A percentile compares a stretch with the other conserved stretches of the same genome.
Evolutionary conservation across 2,888 invertebrate species (phyloP).

Genomic region (Hypercompe scribonia): DNA sequence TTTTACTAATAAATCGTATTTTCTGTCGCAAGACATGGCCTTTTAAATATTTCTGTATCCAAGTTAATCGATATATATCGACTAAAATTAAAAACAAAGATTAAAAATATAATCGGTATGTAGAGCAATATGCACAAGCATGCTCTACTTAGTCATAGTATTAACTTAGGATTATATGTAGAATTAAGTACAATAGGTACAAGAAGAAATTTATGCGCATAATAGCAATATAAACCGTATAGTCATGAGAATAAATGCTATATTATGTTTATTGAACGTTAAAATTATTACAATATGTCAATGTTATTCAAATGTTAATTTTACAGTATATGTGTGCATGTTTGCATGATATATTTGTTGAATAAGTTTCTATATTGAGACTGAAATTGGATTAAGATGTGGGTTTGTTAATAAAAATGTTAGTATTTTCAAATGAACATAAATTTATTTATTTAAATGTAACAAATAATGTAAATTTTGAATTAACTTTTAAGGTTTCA

Average conservation of each 20-base stretch:
- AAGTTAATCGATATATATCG: conserved; percentile 16
- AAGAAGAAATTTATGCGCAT: conserved; percentile 71
- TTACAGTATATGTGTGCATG: conserved; percentile 52
- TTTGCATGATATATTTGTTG: conserved; percentile 43
- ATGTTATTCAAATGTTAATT: conserved; percentile 44
- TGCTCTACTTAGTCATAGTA: conserved; percentile 73
- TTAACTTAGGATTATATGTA: conserved; percentile 56
- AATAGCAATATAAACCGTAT: conserved; percentile 39
- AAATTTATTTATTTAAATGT: not conserved
- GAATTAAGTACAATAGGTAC: conserved; percentile 76
- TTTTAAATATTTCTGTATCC: conserved; percentile 21
- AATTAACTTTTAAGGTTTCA: not conserved
- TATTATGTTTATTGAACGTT: conserved; percentile 31
- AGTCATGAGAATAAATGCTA: conserved; percentile 20
- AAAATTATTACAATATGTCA: conserved; percentile 43
- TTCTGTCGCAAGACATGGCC: not conserved
- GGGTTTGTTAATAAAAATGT: conserved; percentile 35
- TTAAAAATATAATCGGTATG: conserved; percentile 41
- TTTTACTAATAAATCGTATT: conserved; percentile 1
- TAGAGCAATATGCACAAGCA: conserved; percentile 74
- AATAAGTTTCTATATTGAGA: conserved; percentile 52
- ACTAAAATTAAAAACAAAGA: conserved; percentile 38
- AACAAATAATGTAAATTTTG: not conserved
- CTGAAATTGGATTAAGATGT: conserved; percentile 54
- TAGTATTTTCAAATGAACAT: not conserved